Conservation (phyloP, 2,113 vertebrate species). For the Microcebus lehilahytsara region DNA sequence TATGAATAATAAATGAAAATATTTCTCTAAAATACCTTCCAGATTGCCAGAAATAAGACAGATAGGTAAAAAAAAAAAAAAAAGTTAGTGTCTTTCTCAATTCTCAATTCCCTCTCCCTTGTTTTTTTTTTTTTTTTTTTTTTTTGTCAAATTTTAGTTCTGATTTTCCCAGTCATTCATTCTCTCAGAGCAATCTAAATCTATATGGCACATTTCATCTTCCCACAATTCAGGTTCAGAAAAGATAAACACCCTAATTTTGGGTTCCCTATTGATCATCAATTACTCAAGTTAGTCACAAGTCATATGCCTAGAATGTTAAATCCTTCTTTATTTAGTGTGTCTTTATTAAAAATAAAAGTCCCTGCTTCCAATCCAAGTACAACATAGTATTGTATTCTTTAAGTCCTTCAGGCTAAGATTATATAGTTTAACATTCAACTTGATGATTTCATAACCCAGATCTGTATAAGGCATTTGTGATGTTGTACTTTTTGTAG, state of each 20-base stretch:
- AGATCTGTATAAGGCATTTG: background rate
- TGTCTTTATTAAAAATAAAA: background rate
- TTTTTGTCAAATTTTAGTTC: background rate
- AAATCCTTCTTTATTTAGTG: constrained; percentile 2
- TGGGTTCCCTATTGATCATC: background rate
- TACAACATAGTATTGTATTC: background rate
- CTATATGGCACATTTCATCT: background rate
- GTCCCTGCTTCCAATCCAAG: background rate
- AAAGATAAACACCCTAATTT: constrained; percentile 10
- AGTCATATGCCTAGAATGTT: background rate
- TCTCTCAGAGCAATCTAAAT: background rate
- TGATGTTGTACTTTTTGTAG: background rate
- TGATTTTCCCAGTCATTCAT: background rate
- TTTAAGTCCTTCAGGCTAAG: background rate
- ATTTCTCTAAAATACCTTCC: background rate
- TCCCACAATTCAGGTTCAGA: background rate
- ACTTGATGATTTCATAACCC: background rate
- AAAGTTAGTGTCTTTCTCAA: background rate
- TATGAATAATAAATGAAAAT: background rate
- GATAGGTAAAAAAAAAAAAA: background rate
- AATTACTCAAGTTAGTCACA: constrained; percentile 10
- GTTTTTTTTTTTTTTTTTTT: background rate
- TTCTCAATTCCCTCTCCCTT: background rate
- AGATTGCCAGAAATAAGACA: background rate
- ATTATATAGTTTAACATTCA: background rate